These are phyloP conservation scores for Elephas maximus DNA, from an alignment of 2,113 vertebrate species.

Conservation along the genomic window DNA sequence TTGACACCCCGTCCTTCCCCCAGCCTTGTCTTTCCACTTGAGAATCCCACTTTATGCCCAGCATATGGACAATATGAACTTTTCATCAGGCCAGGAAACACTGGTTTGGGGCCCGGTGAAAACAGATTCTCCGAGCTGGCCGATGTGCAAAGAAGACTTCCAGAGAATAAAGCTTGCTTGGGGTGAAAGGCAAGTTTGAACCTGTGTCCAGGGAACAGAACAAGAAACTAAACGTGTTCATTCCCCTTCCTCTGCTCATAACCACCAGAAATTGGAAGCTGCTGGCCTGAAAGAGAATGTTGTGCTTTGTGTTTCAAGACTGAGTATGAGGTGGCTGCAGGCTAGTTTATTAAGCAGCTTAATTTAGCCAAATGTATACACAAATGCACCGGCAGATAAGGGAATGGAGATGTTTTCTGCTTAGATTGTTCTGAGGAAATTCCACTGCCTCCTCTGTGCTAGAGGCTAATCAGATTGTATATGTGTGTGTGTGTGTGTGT, in stretches of 20 bases:
- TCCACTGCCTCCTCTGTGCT: not conserved
- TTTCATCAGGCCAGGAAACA: conserved; percentile 1
- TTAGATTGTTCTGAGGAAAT: conserved; percentile 40
- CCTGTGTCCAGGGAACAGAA: conserved; percentile 55
- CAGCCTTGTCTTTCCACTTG: not conserved
- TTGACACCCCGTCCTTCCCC: not conserved
- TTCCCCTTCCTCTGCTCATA: not conserved
- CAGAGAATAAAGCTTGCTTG: not conserved
- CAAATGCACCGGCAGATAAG: not conserved
- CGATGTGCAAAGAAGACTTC: conserved; percentile 3
- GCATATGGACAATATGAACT: not conserved
- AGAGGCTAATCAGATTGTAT: not conserved
- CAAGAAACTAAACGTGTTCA: not conserved
- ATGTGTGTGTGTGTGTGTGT: too few species aligned
- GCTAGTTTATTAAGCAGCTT: conserved; percentile 37
- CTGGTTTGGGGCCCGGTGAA: not conserved
- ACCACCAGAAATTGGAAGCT: not conserved
- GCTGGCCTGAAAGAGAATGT: not conserved
- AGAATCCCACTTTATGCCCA: not conserved
- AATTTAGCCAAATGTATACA: not conserved
- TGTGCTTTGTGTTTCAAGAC: conserved; percentile 1
- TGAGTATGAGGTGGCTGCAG: conserved; percentile 4
- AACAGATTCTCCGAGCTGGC: conserved; percentile 4
- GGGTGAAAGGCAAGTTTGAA: conserved; percentile 56
- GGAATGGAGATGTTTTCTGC: not conserved